A percentile compares a stretch with the other conserved stretches of the same genome.
Evolutionary conservation across 2,888 invertebrate genomes (phyloP).

Genomic region (Macrostomum cliftonense): DNA sequence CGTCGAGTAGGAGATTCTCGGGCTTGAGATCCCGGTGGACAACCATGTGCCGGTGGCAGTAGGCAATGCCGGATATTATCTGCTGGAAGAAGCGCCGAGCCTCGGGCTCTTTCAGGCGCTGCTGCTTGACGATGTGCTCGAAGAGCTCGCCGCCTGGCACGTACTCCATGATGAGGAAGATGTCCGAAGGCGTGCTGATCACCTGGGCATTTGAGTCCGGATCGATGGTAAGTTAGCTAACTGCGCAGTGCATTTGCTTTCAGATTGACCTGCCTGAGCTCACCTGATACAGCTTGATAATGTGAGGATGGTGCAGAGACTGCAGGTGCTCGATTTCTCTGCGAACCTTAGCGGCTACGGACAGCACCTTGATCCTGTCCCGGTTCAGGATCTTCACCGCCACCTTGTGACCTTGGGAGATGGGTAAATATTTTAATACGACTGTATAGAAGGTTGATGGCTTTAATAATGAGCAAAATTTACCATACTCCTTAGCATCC

Average conservation of each 20-base stretch:
- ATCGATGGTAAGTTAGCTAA: too few relatives aligned
- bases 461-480: too few relatives aligned
- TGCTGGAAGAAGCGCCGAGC: conserved; percentile 96
- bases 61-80: conserved; percentile 95
- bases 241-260: too few relatives aligned
- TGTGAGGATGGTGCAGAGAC: conserved; percentile 96
- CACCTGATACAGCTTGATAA: conserved; percentile 68
- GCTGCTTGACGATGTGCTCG: conserved; percentile 96
- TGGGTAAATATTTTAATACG: too few relatives aligned
- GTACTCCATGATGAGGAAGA: conserved; percentile 99
- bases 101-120: conserved; percentile 46
- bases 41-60: conserved; percentile 97
- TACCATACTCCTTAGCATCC: too few relatives aligned
- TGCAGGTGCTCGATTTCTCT: conserved; percentile 97
- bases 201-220: too few relatives aligned
- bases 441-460: too few relatives aligned
- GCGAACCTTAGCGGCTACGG: conserved; percentile 95
- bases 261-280: neutral
- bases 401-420: conserved; percentile 47
- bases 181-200: conserved; percentile 93
- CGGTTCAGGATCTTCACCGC: conserved; percentile 94
- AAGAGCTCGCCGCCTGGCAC: conserved; percentile 96
- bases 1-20: conserved; percentile 81
- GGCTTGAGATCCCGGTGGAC: conserved; percentile 95
- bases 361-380: conserved; percentile 91